Conservation (phyloP, 2,888 invertebrate genomes). For the Carabus problematicus region DNA sequence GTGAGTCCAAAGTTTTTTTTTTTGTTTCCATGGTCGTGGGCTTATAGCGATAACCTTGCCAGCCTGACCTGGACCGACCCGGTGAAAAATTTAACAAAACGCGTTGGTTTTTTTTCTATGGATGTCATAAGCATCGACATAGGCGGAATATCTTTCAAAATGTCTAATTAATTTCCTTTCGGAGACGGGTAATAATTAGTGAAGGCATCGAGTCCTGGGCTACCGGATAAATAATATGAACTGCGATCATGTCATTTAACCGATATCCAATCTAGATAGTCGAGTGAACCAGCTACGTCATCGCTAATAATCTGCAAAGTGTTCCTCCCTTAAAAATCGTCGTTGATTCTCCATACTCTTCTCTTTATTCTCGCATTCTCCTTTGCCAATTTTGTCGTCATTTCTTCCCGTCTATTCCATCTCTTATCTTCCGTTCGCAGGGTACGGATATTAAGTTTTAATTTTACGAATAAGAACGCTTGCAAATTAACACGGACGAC, state of each 20-base stretch:
- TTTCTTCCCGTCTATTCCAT: not conserved
- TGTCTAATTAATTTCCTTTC: constrained; percentile 41
- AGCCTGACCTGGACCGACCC: not conserved
- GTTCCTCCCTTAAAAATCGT: constrained; percentile 19
- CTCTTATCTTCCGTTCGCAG: constrained; percentile 38
- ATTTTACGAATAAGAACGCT: constrained; percentile 42
- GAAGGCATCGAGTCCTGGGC: constrained; percentile 15
- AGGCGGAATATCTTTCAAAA: constrained; percentile 32
- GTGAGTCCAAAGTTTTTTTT: constrained; percentile 24
- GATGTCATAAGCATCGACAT: not conserved
- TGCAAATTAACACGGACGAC: constrained; percentile 38
- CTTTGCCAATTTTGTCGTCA: not conserved
- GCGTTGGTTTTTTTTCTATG: not conserved
- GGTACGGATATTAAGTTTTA: constrained; percentile 42
- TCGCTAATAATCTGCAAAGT: constrained; percentile 34
- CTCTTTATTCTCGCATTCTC: constrained; percentile 9
- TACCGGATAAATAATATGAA: constrained; percentile 37
- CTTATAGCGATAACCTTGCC: constrained; percentile 34
- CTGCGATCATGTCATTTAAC: constrained; percentile 40
- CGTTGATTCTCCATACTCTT: not conserved
- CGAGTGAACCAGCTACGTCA: not conserved
- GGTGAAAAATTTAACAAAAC: not conserved
- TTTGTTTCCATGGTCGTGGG: constrained; percentile 6
- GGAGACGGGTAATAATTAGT: constrained; percentile 37
- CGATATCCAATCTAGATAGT: constrained; percentile 41